Evolutionary conservation across 2,888 invertebrate species (phyloP).

Genomic region (Chrysolina americana): DNA sequence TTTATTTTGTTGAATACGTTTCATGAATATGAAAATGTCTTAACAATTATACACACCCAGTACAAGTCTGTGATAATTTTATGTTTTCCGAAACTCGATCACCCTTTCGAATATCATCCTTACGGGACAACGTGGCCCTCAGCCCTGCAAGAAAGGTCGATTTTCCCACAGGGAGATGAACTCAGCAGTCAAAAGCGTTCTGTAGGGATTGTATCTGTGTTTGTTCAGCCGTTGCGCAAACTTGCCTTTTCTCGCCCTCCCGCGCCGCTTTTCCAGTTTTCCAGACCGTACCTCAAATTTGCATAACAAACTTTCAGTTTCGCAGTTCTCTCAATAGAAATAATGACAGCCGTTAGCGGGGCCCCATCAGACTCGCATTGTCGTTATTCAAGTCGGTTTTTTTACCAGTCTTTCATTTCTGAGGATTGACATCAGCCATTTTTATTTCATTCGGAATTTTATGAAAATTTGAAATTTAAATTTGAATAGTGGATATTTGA

Average conservation of each 20-base stretch:
- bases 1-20: too few relatives aligned
- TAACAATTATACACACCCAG: too few relatives aligned
- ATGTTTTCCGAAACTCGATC: neutral
- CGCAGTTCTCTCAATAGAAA: constrained; percentile 38
- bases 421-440: constrained; percentile 5
- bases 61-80: neutral
- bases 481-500: constrained; percentile 1
- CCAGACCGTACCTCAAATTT: constrained; percentile 34
- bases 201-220: constrained; percentile 27
- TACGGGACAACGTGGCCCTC: neutral
- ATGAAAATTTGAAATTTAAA: neutral
- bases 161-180: constrained; percentile 14
- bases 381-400: constrained; percentile 14
- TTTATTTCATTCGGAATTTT: neutral
- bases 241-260: constrained; percentile 25
- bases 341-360: constrained; percentile 38
- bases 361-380: constrained; percentile 19
- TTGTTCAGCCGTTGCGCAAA: constrained; percentile 31
- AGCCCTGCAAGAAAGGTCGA: constrained; percentile 19
- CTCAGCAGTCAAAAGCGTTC: constrained; percentile 15
- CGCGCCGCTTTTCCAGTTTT: constrained; percentile 24
- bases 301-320: constrained; percentile 46
- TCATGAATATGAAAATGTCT: too few relatives aligned
- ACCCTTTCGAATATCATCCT: neutral
- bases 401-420: neutral